A percentile compares a stretch with the other conserved stretches of the same genome.
phyloP scores from a whole-genome alignment of 30 jellyfish, hydroid and myxozoan species.

The Phacellophora camtschatica region DNA sequence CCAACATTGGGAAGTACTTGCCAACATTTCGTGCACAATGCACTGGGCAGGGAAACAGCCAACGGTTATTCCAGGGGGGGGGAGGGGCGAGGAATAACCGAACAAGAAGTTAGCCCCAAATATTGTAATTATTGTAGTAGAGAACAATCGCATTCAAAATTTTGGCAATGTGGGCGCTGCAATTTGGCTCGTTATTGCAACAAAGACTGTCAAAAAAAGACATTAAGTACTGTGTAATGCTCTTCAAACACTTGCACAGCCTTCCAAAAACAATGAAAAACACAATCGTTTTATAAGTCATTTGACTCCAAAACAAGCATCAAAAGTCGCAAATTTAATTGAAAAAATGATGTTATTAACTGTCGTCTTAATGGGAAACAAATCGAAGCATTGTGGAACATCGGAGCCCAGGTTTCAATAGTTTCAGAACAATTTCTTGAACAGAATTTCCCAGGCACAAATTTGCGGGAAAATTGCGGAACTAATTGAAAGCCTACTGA shows the following conservation, averaged over 20 bases:
- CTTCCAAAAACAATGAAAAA: background rate
- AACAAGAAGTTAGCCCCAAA: conserved; percentile 11
- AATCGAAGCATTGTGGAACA: conserved; percentile 41
- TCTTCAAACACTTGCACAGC: conserved; percentile 3
- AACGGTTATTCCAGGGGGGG: conserved; percentile 51
- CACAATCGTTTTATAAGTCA: conserved; percentile 18
- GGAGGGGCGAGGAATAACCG: conserved; percentile 53
- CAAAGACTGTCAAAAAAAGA: conserved; percentile 30
- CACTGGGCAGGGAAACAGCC: conserved; percentile 37
- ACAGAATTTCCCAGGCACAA: conserved; percentile 19
- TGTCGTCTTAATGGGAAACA: background rate
- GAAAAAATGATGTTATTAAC: conserved; percentile 28
- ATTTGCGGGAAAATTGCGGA: conserved; percentile 5
- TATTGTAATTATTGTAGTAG: conserved; percentile 28
- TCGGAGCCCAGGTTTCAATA: conserved; percentile 57
- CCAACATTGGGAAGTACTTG: conserved; percentile 23
- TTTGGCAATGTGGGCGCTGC: conserved; percentile 30
- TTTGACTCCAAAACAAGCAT: conserved; percentile 33
- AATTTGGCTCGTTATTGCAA: conserved; percentile 23
- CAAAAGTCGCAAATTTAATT: conserved; percentile 26
- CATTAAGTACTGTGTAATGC: conserved; percentile 32
- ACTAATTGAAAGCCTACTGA: background rate
- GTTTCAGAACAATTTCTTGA: conserved; percentile 17
- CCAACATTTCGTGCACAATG: conserved; percentile 37
- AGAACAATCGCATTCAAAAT: background rate